Percentiles rank a stretch among this genome's conserved stretches.
These are phyloP conservation scores for Brachionus angularis DNA, from an alignment of 1,140 invertebrate species.

Conservation along the genomic window DNA sequence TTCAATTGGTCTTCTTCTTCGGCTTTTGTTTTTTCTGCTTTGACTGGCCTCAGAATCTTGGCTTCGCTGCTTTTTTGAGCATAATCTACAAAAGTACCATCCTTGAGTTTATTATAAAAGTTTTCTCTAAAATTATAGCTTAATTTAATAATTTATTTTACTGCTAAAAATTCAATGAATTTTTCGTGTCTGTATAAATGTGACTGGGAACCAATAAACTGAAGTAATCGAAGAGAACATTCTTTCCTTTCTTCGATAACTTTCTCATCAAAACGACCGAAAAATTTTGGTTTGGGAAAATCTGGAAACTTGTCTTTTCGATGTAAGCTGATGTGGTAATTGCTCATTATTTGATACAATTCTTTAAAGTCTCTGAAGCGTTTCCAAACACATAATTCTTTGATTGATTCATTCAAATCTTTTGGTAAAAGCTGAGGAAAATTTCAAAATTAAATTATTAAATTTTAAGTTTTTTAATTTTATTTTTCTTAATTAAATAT, in stretches of 20 bases:
- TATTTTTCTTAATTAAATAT: background rate
- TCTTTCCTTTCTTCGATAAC: conserved; percentile 4
- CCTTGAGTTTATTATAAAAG: background rate
- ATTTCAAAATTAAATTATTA: background rate
- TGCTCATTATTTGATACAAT: conserved; percentile 4
- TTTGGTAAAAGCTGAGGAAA: conserved; percentile 19
- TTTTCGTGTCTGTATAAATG: conserved; percentile 37
- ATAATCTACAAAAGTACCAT: conserved; percentile 23
- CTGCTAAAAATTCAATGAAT: conserved; percentile 40
- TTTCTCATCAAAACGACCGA: conserved; percentile 20
- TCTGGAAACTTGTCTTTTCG: conserved; percentile 41
- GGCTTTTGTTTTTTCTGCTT: background rate
- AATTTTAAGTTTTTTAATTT: background rate
- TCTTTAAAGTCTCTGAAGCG: conserved; percentile 27
- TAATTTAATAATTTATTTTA: too few species aligned
- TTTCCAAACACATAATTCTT: conserved; percentile 39
- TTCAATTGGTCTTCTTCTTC: background rate
- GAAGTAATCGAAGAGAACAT: background rate
- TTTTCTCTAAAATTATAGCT: too few species aligned
- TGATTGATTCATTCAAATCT: conserved; percentile 29
- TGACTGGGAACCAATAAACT: conserved; percentile 33
- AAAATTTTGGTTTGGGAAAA: conserved; percentile 31
- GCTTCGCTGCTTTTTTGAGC: background rate
- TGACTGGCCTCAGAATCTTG: background rate
- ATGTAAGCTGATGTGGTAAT: conserved; percentile 21